Evolutionary conservation across 2,797 vertebrate genomes (phyloP).

Genomic region (Pygocentrus nattereri): DNA sequence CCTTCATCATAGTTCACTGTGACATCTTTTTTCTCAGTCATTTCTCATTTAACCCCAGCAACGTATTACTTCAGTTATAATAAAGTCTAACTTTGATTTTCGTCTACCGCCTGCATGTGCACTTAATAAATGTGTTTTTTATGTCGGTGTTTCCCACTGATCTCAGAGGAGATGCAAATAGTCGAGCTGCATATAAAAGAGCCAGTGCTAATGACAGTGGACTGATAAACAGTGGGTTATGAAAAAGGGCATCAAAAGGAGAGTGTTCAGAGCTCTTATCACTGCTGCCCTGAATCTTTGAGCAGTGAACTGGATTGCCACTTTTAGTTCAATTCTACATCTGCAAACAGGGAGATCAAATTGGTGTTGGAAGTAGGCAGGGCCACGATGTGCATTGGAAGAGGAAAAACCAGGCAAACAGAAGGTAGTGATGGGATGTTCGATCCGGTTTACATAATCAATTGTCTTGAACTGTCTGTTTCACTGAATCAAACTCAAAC

Average conservation of each 20-base stretch:
- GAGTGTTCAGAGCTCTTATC: constrained; percentile 56
- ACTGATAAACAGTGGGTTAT: constrained; percentile 28
- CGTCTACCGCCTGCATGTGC: not conserved
- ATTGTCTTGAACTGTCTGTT: not conserved
- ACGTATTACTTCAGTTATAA: constrained; percentile 27
- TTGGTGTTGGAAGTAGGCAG: not conserved
- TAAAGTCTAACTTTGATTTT: constrained; percentile 13
- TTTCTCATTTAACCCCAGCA: constrained; percentile 21
- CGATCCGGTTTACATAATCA: not conserved
- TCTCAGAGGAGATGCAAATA: constrained; percentile 26
- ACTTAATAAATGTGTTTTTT: constrained; percentile 16
- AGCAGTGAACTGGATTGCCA: not conserved
- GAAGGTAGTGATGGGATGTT: not conserved
- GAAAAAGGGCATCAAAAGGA: constrained; percentile 49
- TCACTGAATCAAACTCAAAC: not conserved
- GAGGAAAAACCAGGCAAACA: not conserved
- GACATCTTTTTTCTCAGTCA: constrained; percentile 6
- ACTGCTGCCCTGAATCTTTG: constrained; percentile 35
- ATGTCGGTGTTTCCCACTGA: constrained; percentile 26
- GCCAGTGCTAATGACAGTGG: constrained; percentile 25
- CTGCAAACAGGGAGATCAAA: not conserved
- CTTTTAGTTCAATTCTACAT: constrained; percentile 31
- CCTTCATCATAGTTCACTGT: constrained; percentile 5
- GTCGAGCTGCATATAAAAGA: constrained; percentile 37
- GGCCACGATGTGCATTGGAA: not conserved